These are phyloP conservation scores for Stegodyphus mimosarum DNA, from an alignment of 1,140 invertebrate species.

Conservation along the genomic window DNA sequence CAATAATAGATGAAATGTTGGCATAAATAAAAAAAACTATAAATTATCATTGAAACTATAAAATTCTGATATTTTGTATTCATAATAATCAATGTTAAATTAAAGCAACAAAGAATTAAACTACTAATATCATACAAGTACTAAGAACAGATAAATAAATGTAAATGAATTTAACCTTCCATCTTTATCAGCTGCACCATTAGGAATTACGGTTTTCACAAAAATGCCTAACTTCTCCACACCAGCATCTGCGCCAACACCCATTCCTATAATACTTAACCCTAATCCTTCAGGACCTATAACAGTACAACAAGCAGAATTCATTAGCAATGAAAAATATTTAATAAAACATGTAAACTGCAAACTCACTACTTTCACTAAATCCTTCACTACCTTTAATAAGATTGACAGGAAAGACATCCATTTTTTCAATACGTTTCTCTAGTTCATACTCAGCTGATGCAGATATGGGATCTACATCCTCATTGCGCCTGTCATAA, in stretches of 20 bases:
- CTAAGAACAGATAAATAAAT: background rate
- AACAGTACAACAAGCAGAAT: background rate
- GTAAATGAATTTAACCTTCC: constrained; percentile 72
- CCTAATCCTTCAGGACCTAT: constrained; percentile 86
- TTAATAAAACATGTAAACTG: background rate
- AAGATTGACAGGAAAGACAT: constrained; percentile 94
- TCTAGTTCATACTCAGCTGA: constrained; percentile 99
- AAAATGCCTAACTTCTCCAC: constrained; percentile 96
- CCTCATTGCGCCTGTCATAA: constrained; percentile 98
- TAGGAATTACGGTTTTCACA: constrained; percentile 97
- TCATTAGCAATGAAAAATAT: background rate
- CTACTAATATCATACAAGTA: background rate
- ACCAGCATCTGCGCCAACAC: constrained; percentile 97
- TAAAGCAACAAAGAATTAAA: background rate
- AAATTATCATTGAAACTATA: background rate
- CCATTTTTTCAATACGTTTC: constrained; percentile 98
- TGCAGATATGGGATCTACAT: constrained; percentile 97
- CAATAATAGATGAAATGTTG: too few relatives aligned
- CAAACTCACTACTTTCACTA: background rate
- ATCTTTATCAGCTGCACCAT: constrained; percentile 92
- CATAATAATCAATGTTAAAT: background rate
- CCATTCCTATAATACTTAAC: constrained; percentile 92
- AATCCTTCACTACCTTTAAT: constrained; percentile 70
- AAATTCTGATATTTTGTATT: background rate
- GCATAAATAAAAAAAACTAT: too few relatives aligned